Conservation (phyloP, 53 echinoderm and acorn worm species). For the Echinarachnius parma region DNA sequence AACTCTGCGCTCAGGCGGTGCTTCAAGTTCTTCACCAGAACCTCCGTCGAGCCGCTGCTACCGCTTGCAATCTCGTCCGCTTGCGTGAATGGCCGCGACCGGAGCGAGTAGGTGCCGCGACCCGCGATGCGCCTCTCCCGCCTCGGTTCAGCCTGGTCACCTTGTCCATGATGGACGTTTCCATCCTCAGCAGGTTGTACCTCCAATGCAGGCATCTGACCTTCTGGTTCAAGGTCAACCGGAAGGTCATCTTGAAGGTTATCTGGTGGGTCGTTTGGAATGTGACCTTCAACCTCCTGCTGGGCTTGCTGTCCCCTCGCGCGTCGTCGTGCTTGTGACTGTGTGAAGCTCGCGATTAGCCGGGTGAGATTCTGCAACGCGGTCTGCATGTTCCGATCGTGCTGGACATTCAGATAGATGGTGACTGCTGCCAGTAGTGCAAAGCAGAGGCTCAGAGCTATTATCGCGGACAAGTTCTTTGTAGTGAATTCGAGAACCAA, state of each 20-base stretch:
- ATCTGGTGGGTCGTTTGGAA: background rate
- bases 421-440: constrained; percentile 4
- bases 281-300: constrained; percentile 13
- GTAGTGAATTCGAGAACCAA: background rate
- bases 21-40: constrained; percentile 5
- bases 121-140: background rate
- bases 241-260: background rate
- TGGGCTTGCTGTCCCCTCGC: too few relatives aligned
- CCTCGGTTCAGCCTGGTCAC: constrained; percentile 15
- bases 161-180: background rate
- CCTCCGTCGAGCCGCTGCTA: background rate
- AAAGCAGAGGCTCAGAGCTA: constrained; percentile 25
- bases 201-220: too few relatives aligned
- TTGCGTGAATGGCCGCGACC: constrained; percentile 11
- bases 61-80: background rate
- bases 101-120: background rate
- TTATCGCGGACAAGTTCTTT: constrained; percentile 19
- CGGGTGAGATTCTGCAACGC: constrained; percentile 9
- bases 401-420: constrained; percentile 8
- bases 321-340: background rate
- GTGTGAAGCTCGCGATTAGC: constrained; percentile 9
- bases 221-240: background rate
- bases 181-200: background rate
- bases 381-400: constrained; percentile 11
- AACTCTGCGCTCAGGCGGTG: constrained; percentile 43